Conservation (phyloP, 1,140 invertebrate species). For the Helicoverpa armigera region DNA sequence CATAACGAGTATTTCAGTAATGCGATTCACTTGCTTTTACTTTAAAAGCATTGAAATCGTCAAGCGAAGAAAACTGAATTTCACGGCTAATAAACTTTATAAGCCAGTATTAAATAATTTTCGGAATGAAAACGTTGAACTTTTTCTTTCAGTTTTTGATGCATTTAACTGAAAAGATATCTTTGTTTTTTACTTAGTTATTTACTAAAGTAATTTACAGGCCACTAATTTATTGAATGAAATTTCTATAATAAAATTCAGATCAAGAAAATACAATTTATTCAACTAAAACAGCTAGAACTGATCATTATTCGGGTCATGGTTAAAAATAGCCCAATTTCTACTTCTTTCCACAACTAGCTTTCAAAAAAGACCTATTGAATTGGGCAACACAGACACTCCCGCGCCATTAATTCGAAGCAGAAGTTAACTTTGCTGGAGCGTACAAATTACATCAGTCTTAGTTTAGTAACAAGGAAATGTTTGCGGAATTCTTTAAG, state of each 20-base stretch:
- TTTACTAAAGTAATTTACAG: background rate
- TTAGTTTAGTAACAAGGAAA: conserved; percentile 65
- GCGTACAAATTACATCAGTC: conserved; percentile 68
- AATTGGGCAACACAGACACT: conserved; percentile 60
- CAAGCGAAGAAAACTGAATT: conserved; percentile 36
- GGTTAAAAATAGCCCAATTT: conserved; percentile 58
- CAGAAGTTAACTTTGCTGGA: conserved; percentile 61
- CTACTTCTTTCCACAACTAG: conserved; percentile 47
- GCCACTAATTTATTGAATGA: conserved; percentile 10
- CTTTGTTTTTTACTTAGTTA: background rate
- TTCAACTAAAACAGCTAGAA: conserved; percentile 50
- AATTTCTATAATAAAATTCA: background rate
- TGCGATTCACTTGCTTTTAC: conserved; percentile 48
- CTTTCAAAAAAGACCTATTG: conserved; percentile 56
- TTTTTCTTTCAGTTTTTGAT: background rate
- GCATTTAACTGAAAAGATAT: background rate
- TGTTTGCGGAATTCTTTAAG: conserved; percentile 63
- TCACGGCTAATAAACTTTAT: conserved; percentile 39
- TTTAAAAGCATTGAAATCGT: conserved; percentile 46
- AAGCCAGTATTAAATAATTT: conserved; percentile 30
- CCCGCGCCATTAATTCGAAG: conserved; percentile 63
- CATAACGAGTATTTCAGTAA: conserved; percentile 37
- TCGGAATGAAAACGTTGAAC: background rate
- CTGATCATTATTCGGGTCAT: conserved; percentile 60
- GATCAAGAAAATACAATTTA: conserved; percentile 49